Percentiles rank a stretch among this genome's conserved stretches.
phyloP scores from a whole-genome alignment of 2,888 invertebrate genomes.

The Deilephila elpenor region DNA sequence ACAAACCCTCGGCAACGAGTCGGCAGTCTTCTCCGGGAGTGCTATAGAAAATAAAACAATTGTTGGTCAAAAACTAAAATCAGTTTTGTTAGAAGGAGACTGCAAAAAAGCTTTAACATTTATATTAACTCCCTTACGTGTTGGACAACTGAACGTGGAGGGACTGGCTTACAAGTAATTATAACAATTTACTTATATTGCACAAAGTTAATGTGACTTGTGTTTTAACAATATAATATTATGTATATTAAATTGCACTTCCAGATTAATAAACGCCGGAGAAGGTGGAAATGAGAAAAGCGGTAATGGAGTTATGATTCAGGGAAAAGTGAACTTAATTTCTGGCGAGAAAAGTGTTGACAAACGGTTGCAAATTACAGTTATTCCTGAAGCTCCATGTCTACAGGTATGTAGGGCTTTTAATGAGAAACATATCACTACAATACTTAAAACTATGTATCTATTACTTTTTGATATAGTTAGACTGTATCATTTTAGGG shows the following conservation, averaged over 20 bases:
- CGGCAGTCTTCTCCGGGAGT: conserved; percentile 61
- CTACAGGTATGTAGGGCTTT: conserved; percentile 86
- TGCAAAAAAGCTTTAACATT: conserved; percentile 87
- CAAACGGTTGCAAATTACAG: conserved; percentile 89
- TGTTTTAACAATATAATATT: conserved; percentile 39
- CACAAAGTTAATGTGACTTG: neutral
- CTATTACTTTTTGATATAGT: too few relatives aligned
- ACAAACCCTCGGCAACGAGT: conserved; percentile 63
- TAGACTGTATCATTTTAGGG: neutral
- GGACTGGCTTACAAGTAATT: conserved; percentile 88
- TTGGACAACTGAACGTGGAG: conserved; percentile 89
- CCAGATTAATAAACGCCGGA: conserved; percentile 68
- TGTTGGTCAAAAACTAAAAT: conserved; percentile 84
- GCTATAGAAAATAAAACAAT: conserved; percentile 72
- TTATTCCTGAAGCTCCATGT: conserved; percentile 92
- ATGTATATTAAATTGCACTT: conserved; percentile 45
- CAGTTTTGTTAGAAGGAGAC: conserved; percentile 84
- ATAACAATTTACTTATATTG: neutral
- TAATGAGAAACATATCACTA: neutral
- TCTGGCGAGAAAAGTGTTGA: conserved; percentile 84
- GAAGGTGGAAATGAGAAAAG: conserved; percentile 66
- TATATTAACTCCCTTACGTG: conserved; percentile 88
- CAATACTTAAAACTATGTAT: neutral
- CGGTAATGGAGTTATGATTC: conserved; percentile 74
- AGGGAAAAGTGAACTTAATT: conserved; percentile 85